Conservation (phyloP, 2,888 invertebrate genomes). For the Rotaria sp. region DNA sequence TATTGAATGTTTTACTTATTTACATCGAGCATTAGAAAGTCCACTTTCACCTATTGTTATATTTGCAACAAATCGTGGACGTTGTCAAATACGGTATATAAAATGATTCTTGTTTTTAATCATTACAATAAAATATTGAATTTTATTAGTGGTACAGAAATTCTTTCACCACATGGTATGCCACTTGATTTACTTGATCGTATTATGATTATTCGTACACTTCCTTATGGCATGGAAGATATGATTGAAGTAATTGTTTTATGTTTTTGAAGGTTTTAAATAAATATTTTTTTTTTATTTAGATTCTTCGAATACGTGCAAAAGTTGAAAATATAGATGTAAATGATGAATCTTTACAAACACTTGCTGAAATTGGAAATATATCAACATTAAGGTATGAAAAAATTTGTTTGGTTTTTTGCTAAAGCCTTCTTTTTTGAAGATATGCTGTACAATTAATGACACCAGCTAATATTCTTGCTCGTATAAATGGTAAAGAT, state of each 20-base stretch:
- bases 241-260: conserved; percentile 61
- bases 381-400: conserved; percentile 71
- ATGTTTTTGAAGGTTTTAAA: neutral
- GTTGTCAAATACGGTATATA: conserved; percentile 66
- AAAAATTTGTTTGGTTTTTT: neutral
- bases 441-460: conserved; percentile 86
- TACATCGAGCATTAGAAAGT: conserved; percentile 90
- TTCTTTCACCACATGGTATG: conserved; percentile 85
- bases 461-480: conserved; percentile 79
- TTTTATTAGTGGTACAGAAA: conserved; percentile 59
- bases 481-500: conserved; percentile 76
- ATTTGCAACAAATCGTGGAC: conserved; percentile 92
- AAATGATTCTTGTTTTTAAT: conserved; percentile 44
- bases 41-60: conserved; percentile 94
- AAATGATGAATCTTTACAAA: conserved; percentile 71
- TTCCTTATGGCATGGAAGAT: conserved; percentile 72
- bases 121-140: too few relatives aligned
- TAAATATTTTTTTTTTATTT: conserved; percentile 30
- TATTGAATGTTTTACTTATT: conserved; percentile 94
- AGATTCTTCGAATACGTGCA: conserved; percentile 79
- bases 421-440: conserved; percentile 20
- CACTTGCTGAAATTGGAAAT: conserved; percentile 74
- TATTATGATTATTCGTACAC: conserved; percentile 81
- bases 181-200: conserved; percentile 89
- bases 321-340: conserved; percentile 79